These are phyloP conservation scores for Pycnomerus fuliginosus DNA, from an alignment of 2,888 invertebrate species.

Conservation along the genomic window DNA sequence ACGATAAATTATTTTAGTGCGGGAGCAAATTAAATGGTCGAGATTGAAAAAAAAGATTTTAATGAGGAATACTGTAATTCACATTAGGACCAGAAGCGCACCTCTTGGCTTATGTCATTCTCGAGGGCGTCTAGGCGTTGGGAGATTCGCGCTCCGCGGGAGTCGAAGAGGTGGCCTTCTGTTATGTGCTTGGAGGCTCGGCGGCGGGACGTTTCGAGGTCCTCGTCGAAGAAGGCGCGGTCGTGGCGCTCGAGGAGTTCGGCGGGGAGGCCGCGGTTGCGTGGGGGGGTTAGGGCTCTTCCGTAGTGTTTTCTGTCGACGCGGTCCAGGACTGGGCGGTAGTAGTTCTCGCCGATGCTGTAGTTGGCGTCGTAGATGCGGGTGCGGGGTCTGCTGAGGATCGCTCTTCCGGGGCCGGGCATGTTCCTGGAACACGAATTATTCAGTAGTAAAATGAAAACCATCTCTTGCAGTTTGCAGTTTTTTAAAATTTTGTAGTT, in stretches of 20 bases:
- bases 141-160: conserved; percentile 59
- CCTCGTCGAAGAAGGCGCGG: conserved; percentile 56
- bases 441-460: not conserved
- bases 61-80: too few species aligned
- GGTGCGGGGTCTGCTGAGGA: conserved; percentile 66
- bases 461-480: not conserved
- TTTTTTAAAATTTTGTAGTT: not conserved
- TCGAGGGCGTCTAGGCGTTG: conserved; percentile 48
- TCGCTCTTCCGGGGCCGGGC: conserved; percentile 41
- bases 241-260: conserved; percentile 51
- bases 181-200: conserved; percentile 54
- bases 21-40: conserved; percentile 1
- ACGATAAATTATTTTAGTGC: conserved; percentile 6
- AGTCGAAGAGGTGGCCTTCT: conserved; percentile 65
- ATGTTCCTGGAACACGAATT: conserved; percentile 2
- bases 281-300: conserved; percentile 50
- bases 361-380: conserved; percentile 85
- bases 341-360: conserved; percentile 81
- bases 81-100: conserved; percentile 33
- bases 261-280: conserved; percentile 32
- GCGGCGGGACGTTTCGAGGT: conserved; percentile 55
- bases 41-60: too few species aligned
- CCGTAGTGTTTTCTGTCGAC: conserved; percentile 70
- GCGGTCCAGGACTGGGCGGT: conserved; percentile 73
- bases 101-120: conserved; percentile 55